phyloP scores from a whole-genome alignment of 2,888 invertebrate genomes.

The Dynastes grantii region DNA sequence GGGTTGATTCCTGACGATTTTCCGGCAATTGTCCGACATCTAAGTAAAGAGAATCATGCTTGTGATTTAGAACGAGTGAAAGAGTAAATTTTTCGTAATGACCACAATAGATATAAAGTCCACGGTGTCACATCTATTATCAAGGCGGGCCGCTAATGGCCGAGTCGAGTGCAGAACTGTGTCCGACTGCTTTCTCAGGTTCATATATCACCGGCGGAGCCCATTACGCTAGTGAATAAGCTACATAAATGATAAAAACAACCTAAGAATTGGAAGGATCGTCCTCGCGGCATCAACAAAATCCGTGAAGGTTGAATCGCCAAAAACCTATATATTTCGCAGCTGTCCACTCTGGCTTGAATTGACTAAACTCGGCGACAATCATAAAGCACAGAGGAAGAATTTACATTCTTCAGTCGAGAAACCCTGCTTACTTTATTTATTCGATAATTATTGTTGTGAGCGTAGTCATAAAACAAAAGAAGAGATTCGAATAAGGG shows the following conservation, averaged over 20 bases:
- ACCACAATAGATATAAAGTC: constrained; percentile 46
- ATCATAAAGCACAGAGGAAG: not conserved
- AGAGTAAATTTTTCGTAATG: constrained; percentile 47
- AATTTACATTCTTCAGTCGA: constrained; percentile 32
- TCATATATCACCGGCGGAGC: constrained; percentile 49
- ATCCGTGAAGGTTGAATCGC: constrained; percentile 40
- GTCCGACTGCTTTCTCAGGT: constrained; percentile 46
- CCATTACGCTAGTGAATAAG: constrained; percentile 50
- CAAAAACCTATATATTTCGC: constrained; percentile 24
- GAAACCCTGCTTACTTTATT: constrained; percentile 6
- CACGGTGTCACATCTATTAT: constrained; percentile 49
- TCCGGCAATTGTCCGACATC: not conserved
- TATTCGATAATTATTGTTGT: constrained; percentile 43
- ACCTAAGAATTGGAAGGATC: constrained; percentile 50
- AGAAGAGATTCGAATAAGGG: not conserved
- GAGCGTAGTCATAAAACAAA: constrained; percentile 12
- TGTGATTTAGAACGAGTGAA: not conserved
- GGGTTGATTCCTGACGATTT: not conserved
- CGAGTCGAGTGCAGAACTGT: constrained; percentile 50
- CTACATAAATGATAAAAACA: constrained; percentile 52
- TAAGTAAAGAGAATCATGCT: not conserved
- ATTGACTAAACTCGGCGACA: not conserved
- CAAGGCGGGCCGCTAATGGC: constrained; percentile 45
- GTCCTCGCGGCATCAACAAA: constrained; percentile 51
- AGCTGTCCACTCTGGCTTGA: not conserved